Percentiles rank a stretch among this genome's conserved stretches.
These are phyloP conservation scores for Knipowitschia caucasica DNA, from an alignment of 2,797 vertebrate species.

Conservation along the genomic window DNA sequence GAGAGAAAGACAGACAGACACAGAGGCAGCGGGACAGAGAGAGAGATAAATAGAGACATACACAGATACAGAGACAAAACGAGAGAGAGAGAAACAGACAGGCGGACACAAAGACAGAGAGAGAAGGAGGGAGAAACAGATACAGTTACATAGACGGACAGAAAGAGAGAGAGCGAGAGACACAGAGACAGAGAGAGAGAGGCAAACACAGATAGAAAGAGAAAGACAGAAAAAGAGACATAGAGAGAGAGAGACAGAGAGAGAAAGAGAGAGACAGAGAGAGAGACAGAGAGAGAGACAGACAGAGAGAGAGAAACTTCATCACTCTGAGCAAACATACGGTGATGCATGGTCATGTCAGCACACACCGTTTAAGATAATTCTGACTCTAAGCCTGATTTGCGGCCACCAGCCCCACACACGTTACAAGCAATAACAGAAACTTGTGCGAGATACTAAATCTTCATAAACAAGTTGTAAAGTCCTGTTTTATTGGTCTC, in stretches of 20 bases:
- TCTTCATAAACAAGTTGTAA: slow-evolving; percentile 29
- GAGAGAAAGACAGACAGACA: slow-evolving; percentile 7
- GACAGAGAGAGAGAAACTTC: slow-evolving; percentile 10
- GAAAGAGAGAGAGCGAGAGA: slow-evolving; percentile 8
- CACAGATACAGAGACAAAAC: slow-evolving; percentile 9
- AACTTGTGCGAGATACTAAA: slow-evolving; percentile 5
- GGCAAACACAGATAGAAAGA: slow-evolving; percentile 12
- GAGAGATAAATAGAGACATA: slow-evolving; percentile 2
- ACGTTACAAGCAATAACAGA: slow-evolving; percentile 7
- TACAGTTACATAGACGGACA: slow-evolving; percentile 10
- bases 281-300: slow-evolving; percentile 5
- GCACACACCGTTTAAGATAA: slow-evolving; percentile 2
- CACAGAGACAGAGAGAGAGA: slow-evolving; percentile 6
- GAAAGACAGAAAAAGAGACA: slow-evolving; percentile 2
- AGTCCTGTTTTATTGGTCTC: slow-evolving; percentile 39
- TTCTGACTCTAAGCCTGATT: slow-evolving; percentile 6
- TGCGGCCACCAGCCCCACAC: background rate
- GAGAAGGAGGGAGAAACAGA: slow-evolving; percentile 5
- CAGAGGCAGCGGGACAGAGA: slow-evolving; percentile 8
- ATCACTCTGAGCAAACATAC: background rate
- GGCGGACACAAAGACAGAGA: slow-evolving; percentile 13
- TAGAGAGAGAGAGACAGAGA: slow-evolving; percentile 6
- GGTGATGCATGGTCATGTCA: slow-evolving; percentile 3
- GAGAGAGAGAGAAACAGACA: slow-evolving; percentile 7
- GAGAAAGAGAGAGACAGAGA: slow-evolving; percentile 10